Base-by-base conservation (phyloP, 1,140 invertebrate genomes). In the Drosophila pachea region DNA sequence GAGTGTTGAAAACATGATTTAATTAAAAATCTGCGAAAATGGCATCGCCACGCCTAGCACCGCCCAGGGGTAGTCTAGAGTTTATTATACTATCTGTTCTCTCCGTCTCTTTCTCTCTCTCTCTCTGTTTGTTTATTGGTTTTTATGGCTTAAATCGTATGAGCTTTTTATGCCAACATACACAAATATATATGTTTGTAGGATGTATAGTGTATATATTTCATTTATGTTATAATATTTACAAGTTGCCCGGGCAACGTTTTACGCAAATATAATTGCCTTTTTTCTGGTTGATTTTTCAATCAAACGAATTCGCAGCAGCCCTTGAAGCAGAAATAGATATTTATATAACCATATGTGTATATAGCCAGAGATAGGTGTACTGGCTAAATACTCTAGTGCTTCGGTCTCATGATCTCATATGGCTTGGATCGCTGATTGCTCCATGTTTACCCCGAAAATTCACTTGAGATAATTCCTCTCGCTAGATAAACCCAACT, bases 1-100 rank as follows among this genome's bases (percentile, higher is more conserved):
- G 22, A 35, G 22, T 33, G 45, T 29, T 40, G 31, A 45, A 62
- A 70, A 78, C 78, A 83, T 83, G 78, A 83, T 83, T 82, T 83
- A 82, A 82, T 82, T 82, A 82, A 82, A 81, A 83, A 68, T 62
- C 56, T 73, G 66, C 67, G n/a, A 81, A 76, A 76, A 63, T 67
- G 70, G 62, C 78, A 67, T 79, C 67, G 29, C 38, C 22, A 22
- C 22, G 22, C 4, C 36, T 38, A 11, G 59, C 59, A 45, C 47
- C 40, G 2, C 61, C 7, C 5, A 22, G 22, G 22, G 40, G 7
- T 32, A 35, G 32, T n/a, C 31, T 22, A 22, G 47, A 71, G 64
- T 75, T 83, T 83, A 74, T 82, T 83, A 73, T 60, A n/a, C 45
- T 73, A 61, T 61, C 58, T 58, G 72, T 22, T 53, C 45, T 49